A percentile compares a stretch with the other conserved stretches of the same genome.
Evolutionary conservation across 2,113 vertebrate species (phyloP).

Genomic region (Catharus fuscescens): DNA sequence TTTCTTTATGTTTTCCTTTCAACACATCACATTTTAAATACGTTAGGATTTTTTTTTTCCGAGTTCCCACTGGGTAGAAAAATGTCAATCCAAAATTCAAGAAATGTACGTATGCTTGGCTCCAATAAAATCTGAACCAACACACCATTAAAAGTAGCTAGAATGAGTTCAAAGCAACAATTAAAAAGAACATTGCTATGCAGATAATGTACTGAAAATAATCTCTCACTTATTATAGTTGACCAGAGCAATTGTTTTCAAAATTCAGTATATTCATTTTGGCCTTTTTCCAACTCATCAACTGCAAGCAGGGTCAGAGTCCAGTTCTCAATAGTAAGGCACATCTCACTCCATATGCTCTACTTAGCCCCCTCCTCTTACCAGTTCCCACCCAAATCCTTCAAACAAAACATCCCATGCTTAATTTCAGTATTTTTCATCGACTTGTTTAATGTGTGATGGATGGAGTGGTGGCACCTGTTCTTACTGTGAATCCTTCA

Average conservation of each 20-base stretch:
- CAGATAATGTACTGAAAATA: conserved; percentile 13
- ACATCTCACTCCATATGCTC: background rate
- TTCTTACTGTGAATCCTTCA: background rate
- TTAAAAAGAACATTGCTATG: background rate
- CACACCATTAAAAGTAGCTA: background rate
- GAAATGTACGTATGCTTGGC: background rate
- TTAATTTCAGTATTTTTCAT: background rate
- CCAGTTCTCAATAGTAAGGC: background rate
- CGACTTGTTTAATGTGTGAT: background rate
- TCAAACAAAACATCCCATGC: background rate
- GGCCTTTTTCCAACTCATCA: conserved; percentile 4
- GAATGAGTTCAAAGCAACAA: background rate
- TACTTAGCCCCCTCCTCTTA: background rate
- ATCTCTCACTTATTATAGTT: background rate
- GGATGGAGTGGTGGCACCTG: background rate
- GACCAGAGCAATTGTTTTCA: background rate
- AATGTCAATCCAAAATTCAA: conserved; percentile 28
- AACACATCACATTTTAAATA: conserved; percentile 69
- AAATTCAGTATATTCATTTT: background rate
- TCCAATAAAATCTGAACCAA: conserved; percentile 26
- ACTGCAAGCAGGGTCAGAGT: background rate
- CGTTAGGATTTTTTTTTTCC: conserved; percentile 63
- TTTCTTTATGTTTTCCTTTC: conserved; percentile 63
- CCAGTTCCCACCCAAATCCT: background rate
- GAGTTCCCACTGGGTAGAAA: conserved; percentile 42